Base-by-base conservation (phyloP, 2,888 invertebrate species). In the Eucera pruinosa region DNA sequence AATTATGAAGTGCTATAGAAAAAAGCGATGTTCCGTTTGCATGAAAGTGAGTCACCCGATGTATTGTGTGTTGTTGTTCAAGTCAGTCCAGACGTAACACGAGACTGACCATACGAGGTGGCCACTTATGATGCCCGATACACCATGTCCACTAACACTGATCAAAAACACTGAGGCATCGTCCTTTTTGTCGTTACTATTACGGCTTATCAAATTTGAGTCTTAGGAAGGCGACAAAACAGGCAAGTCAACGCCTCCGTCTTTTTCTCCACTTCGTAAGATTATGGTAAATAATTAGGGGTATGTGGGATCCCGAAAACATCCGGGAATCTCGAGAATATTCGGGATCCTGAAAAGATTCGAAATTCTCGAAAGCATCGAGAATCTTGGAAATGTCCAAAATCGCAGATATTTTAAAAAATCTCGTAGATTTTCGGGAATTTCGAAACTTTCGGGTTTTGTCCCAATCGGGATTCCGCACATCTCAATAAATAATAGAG, bases 81-180 rank as follows among this genome's bases (percentile, higher is more conserved):
- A 72, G 73, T 81, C 74, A 77, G 72, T 74, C 88, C 89, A 88
- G 89, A 90, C 90, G 89, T 90, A 90, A 90, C 82, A 87, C 86
- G 89, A 90, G 83, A 88, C 89, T 84, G 81, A 82, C 84, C 85
- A 82, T 88, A 84, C 83, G 85, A 87, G 76, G 80, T 80, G 80
- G 83, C 72, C 84, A 80, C 67, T 85, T 78, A 83, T 74, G 65
- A 74, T 80, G 79, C 60, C 60, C 52, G 62, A 67, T 58, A 76
- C 67, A 73, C 50, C 54, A 71, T 48, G 61, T 72, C 50, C 57
- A 79, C 78, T 55, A 73, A 78, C 43, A 69, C 76, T 30, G 45
- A 84, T 72, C 50, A 45, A 36, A 71, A 48, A 61, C 33, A 43
- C 45, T 33, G 23, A 33, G 23, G 79, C 64, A 77, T 41, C 55